These are phyloP conservation scores for Datnioides undecimradiatus DNA, from an alignment of 2,113 vertebrate species.

Conservation along the genomic window DNA sequence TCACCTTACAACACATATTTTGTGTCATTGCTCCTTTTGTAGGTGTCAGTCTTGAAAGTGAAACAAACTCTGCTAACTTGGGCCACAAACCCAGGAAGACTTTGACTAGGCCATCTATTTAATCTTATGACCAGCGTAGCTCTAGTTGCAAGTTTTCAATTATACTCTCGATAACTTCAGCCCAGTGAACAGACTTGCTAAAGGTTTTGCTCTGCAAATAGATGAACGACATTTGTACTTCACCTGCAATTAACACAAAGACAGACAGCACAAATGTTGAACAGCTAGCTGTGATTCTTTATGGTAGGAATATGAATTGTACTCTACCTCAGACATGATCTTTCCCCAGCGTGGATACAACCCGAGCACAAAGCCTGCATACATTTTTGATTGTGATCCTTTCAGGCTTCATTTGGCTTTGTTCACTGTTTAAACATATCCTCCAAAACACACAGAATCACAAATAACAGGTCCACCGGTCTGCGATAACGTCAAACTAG, in stretches of 20 bases:
- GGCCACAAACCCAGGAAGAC: background rate
- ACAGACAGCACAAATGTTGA: background rate
- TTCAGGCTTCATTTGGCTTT: conserved; percentile 8
- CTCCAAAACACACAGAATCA: background rate
- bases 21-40: background rate
- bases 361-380: background rate
- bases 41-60: background rate
- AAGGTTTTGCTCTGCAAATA: background rate
- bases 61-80: background rate
- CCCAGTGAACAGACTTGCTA: background rate
- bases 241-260: background rate
- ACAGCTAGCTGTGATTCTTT: background rate
- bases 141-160: background rate
- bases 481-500: background rate
- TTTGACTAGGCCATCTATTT: background rate
- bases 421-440: background rate
- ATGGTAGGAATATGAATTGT: background rate
- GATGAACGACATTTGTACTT: background rate
- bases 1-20: background rate
- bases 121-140: conserved; percentile 6
- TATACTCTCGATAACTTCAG: background rate
- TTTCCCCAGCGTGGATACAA: background rate
- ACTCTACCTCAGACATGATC: background rate
- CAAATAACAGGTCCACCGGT: background rate
- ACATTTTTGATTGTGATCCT: background rate